Percentiles rank a stretch among this genome's conserved stretches.
phyloP scores from a whole-genome alignment of 2,888 invertebrate species.

The Monoplex corrugatus region DNA sequence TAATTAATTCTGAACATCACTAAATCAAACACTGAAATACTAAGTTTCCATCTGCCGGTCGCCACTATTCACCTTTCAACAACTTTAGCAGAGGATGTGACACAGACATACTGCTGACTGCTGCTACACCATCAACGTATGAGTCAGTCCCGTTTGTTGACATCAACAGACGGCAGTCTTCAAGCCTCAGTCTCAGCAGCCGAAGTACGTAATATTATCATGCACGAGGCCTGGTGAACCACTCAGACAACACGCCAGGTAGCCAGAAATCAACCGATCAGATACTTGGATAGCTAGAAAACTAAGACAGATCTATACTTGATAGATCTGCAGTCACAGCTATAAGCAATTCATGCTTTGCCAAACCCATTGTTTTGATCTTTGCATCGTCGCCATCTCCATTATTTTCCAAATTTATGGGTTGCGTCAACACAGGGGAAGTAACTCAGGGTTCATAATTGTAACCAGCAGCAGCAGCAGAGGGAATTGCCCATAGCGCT shows the following conservation, averaged over 20 bases:
- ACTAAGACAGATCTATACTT: no score
- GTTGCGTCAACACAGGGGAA: slow-evolving; percentile 26
- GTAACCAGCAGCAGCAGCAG: neutral
- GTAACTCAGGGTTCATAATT: neutral
- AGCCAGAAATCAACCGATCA: neutral
- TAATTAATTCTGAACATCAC: no score
- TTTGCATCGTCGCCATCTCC: neutral
- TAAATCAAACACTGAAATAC: neutral
- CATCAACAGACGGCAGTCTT: neutral
- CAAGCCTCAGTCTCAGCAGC: no score
- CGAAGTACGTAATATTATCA: no score
- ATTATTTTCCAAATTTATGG: slow-evolving; percentile 14
- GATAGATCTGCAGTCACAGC: neutral
- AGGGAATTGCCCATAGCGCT: neutral
- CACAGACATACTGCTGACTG: slow-evolving; percentile 85
- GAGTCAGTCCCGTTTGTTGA: no score
- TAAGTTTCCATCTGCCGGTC: no score
- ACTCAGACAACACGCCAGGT: neutral
- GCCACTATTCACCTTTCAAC: slow-evolving; percentile 81
- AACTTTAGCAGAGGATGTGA: slow-evolving; percentile 85
- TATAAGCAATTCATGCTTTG: neutral
- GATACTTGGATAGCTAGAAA: neutral
- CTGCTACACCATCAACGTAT: no score
- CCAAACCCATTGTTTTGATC: neutral
- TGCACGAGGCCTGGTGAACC: neutral